Conservation (phyloP, 2,888 invertebrate genomes). For the Panopea generosa region DNA sequence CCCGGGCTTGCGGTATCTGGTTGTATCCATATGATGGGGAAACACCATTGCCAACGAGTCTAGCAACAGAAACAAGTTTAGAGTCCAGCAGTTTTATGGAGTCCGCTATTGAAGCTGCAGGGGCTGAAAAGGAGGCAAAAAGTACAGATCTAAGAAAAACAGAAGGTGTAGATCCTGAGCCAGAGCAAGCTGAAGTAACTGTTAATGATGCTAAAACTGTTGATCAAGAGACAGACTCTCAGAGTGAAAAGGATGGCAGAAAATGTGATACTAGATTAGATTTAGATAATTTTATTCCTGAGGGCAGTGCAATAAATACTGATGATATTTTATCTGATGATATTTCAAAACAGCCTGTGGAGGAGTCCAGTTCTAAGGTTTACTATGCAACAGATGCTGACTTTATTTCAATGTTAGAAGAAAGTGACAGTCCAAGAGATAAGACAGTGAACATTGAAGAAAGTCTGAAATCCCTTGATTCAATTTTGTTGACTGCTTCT, state of each 20-base stretch:
- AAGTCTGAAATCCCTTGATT: conserved; percentile 66
- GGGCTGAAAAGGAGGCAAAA: conserved; percentile 3
- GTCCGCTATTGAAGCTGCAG: conserved; percentile 5
- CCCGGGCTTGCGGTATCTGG: conserved; percentile 92
- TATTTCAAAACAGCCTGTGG: conserved; percentile 12
- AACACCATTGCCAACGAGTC: conserved; percentile 83
- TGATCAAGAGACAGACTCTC: background rate
- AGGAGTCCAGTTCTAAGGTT: conserved; percentile 21
- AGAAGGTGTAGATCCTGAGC: background rate
- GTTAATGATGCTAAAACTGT: background rate
- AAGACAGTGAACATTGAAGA: conserved; percentile 65
- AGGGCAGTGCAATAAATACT: conserved; percentile 49
- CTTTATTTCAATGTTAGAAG: conserved; percentile 77
- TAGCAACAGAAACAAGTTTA: conserved; percentile 27
- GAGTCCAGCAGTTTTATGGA: too few species aligned
- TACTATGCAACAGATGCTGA: conserved; percentile 58
- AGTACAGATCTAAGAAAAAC: background rate
- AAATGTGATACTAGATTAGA: conserved; percentile 32
- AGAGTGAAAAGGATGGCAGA: conserved; percentile 5
- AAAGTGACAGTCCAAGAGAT: conserved; percentile 72
- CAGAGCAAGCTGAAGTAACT: conserved; percentile 12
- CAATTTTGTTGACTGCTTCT: conserved; percentile 60
- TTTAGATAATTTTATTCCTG: background rate
- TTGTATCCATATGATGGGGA: conserved; percentile 91
- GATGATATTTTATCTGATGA: conserved; percentile 24